These are phyloP conservation scores for Bucco capensis DNA, from an alignment of 2,113 vertebrate species.

Conservation along the genomic window DNA sequence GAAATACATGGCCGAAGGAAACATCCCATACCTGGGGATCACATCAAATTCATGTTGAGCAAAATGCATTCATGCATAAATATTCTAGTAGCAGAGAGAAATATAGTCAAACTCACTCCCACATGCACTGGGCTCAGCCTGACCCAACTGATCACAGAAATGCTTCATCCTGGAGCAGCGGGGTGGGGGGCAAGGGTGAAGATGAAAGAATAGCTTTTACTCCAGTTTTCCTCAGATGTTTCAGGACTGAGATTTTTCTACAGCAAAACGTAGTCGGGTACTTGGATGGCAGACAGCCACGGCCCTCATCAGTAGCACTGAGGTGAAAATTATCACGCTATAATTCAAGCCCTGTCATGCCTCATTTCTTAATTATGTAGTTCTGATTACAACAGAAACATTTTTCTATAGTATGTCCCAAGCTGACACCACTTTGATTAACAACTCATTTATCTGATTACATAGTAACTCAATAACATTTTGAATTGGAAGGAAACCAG, in stretches of 20 bases:
- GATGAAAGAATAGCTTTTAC: conserved; percentile 39
- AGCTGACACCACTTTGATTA: conserved; percentile 69
- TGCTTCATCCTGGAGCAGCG: not conserved
- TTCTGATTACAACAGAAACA: conserved; percentile 63
- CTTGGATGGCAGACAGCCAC: conserved; percentile 48
- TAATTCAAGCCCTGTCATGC: conserved; percentile 65
- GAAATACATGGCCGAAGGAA: not conserved
- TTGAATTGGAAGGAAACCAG: conserved; percentile 63
- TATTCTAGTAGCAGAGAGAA: not conserved
- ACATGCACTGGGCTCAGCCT: not conserved
- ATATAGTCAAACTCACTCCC: not conserved
- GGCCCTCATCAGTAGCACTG: conserved; percentile 28
- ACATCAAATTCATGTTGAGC: not conserved
- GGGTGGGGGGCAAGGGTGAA: fast-evolving
- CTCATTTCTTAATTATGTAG: conserved; percentile 63
- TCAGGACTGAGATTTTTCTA: not conserved
- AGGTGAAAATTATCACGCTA: conserved; percentile 51
- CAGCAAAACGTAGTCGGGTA: conserved; percentile 1
- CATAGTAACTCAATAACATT: conserved; percentile 66
- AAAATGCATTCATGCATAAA: not conserved
- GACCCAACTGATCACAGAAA: conserved; percentile 30
- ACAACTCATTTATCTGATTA: conserved; percentile 68
- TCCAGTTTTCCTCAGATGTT: conserved; percentile 24
- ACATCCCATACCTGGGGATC: not conserved
- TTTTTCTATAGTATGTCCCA: conserved; percentile 66